Evolutionary conservation across 2,888 invertebrate genomes (phyloP), one percentile per base, ranked within the genome.

Genomic region (Phorcus lineatus): DNA sequence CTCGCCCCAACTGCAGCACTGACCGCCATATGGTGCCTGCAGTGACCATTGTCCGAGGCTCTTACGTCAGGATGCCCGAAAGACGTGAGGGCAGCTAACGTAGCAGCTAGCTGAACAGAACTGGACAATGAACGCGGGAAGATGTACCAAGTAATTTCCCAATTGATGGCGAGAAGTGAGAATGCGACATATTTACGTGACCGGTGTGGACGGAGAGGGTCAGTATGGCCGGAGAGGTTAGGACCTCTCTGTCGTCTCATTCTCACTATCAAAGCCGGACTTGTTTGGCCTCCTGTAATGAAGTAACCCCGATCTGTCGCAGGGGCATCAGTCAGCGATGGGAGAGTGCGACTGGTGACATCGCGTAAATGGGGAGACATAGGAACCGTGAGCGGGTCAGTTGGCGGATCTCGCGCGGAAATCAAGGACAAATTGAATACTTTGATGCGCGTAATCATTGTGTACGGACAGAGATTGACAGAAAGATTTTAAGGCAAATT

Each of bases 251-350:
- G 70, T 70, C 70, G 24, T 70, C 36, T 16, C 36, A 11, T 19
- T 70, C 70, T 17, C 19, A 2, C 28, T 36, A 3, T 70, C 36
- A 70, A 70, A 70, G 70, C n/a, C 11, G 70, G 70, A n/a, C 36
- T 70, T 70, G 70, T 70, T 19, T 70, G 19, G 2, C 17, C n/a
- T 19, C 36, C 19, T 70, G 70, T 70, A 36, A 70, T 70, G 70
- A 70, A 36, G 70, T 70, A 36, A 70, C 40, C 3, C 70, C 70
- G 70, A 70, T 36, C 70, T 70, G 70, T 70, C 70, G 13, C 19
- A 19, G 70, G 16, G 36, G 17, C 36, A 70, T 11, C 19, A 70
- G 36, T 36, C 17, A 31, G 24, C 40, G 19, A 31, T n/a, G 6
- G 40, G 16, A 16, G n/a, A 40, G 28, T 13, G 36, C 40, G 2